A percentile compares a stretch with the other conserved stretches of the same genome.
Evolutionary conservation across 2,113 vertebrate genomes (phyloP).

Genomic region (Corydoras maculifer): DNA sequence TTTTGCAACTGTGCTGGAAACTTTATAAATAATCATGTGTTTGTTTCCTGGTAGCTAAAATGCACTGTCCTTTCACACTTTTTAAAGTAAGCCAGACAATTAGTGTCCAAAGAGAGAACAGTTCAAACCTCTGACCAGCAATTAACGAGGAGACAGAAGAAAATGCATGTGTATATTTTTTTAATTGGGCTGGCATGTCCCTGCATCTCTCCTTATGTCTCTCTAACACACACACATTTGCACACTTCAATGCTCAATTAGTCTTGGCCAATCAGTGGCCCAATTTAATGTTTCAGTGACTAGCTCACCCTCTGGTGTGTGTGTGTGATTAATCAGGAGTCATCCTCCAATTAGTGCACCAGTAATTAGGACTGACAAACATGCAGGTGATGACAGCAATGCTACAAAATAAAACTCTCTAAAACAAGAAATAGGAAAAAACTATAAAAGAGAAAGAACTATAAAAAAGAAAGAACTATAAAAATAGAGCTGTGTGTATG

Average conservation of each 20-base stretch:
- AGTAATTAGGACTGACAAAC: slow-evolving; percentile 56
- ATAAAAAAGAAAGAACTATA: neutral
- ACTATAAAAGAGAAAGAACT: neutral
- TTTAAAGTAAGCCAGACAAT: slow-evolving; percentile 40
- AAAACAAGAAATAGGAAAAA: slow-evolving; percentile 6
- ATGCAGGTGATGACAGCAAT: slow-evolving; percentile 37
- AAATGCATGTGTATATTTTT: slow-evolving; percentile 39
- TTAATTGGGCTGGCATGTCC: slow-evolving; percentile 63
- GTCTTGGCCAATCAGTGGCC: slow-evolving; percentile 62
- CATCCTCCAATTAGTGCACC: slow-evolving; percentile 59
- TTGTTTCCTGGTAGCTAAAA: slow-evolving; percentile 28
- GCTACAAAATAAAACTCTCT: neutral
- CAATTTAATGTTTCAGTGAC: slow-evolving; percentile 63
- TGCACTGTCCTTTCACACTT: slow-evolving; percentile 24
- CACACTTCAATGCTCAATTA: slow-evolving; percentile 57
- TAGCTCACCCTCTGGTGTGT: slow-evolving; percentile 50
- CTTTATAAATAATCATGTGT: slow-evolving; percentile 40
- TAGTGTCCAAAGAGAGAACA: slow-evolving; percentile 52
- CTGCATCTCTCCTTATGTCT: slow-evolving; percentile 39
- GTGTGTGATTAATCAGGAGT: slow-evolving; percentile 52
- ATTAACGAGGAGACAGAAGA: slow-evolving; percentile 54
- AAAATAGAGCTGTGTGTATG: neutral
- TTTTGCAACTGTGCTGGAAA: neutral
- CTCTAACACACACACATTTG: slow-evolving; percentile 24
- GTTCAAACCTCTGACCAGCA: slow-evolving; percentile 55